A percentile compares a stretch with the other conserved stretches of the same genome.
These are phyloP conservation scores for Peromyscus melanophrys DNA, from an alignment of 2,797 vertebrate species.

Conservation along the genomic window DNA sequence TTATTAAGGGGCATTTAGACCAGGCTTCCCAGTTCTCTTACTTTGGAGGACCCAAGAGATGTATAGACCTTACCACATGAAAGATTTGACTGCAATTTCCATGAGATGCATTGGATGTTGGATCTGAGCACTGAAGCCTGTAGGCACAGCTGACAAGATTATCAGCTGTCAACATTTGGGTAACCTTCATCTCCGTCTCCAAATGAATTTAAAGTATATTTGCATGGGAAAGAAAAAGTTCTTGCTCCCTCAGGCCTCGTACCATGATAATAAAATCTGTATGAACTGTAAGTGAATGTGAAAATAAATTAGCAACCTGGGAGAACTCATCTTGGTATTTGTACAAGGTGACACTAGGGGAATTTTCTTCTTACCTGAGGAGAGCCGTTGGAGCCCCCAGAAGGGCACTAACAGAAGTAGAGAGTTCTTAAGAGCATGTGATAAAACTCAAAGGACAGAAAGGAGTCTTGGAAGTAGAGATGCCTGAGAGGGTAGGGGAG, in stretches of 20 bases:
- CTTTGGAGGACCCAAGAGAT: not conserved
- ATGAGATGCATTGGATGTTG: not conserved
- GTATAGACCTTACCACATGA: not conserved
- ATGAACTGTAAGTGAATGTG: conserved; percentile 62
- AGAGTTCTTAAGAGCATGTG: conserved; percentile 16
- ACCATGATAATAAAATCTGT: conserved; percentile 75
- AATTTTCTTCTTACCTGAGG: conserved; percentile 72
- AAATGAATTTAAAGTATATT: conserved; percentile 78
- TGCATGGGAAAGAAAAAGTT: conserved; percentile 76
- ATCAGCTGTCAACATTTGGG: conserved; percentile 77
- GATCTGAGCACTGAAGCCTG: not conserved
- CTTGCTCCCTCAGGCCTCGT: conserved; percentile 76
- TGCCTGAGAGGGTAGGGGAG: not conserved
- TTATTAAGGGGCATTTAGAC: not conserved
- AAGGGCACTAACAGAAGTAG: conserved; percentile 15
- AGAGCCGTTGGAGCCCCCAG: conserved; percentile 39
- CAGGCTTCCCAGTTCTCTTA: not conserved
- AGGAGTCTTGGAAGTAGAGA: not conserved
- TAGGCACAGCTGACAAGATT: conserved; percentile 59
- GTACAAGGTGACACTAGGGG: conserved; percentile 75
- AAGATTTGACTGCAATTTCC: not conserved
- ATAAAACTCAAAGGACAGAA: not conserved
- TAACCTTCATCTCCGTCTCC: conserved; percentile 78
- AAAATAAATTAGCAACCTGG: conserved; percentile 81
- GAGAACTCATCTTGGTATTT: conserved; percentile 80